Evolutionary conservation across 2,113 vertebrate species (phyloP).

Genomic region (Coptodon bakossiorum): DNA sequence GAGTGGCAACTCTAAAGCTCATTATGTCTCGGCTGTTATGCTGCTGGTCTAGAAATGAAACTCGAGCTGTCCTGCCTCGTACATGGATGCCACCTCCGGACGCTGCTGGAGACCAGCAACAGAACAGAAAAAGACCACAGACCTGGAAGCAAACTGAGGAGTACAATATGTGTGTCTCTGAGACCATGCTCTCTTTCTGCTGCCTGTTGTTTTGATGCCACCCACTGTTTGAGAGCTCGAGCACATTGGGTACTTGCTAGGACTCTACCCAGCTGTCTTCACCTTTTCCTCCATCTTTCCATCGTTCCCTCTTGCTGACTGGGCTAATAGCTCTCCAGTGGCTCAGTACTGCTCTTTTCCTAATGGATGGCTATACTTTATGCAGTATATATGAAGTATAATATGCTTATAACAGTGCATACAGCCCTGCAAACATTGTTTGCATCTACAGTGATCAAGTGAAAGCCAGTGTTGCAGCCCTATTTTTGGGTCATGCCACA

Average conservation of each 20-base stretch:
- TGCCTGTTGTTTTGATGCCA: slow-evolving; percentile 64
- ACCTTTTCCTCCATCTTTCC: slow-evolving; percentile 11
- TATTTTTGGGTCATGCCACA: slow-evolving; percentile 54
- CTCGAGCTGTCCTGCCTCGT: slow-evolving; percentile 27
- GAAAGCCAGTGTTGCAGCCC: slow-evolving; percentile 26
- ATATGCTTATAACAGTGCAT: not conserved
- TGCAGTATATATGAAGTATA: slow-evolving; percentile 2
- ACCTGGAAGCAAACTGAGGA: slow-evolving; percentile 17
- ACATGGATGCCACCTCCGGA: slow-evolving; percentile 37
- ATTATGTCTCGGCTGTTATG: slow-evolving; percentile 53
- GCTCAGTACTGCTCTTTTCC: slow-evolving; percentile 22
- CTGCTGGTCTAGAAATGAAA: slow-evolving; percentile 54
- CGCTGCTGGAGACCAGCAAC: slow-evolving; percentile 40
- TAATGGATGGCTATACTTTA: slow-evolving; percentile 4
- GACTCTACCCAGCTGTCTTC: slow-evolving; percentile 35
- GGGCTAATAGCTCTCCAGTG: slow-evolving; percentile 53
- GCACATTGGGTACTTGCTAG: slow-evolving; percentile 26
- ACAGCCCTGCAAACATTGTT: slow-evolving; percentile 15
- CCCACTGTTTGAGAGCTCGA: slow-evolving; percentile 56
- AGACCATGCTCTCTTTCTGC: slow-evolving; percentile 33
- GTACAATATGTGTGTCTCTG: slow-evolving; percentile 20
- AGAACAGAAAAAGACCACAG: slow-evolving; percentile 4
- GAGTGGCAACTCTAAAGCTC: slow-evolving; percentile 59
- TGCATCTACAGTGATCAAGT: slow-evolving; percentile 35
- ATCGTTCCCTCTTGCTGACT: slow-evolving; percentile 35